Percentiles rank a stretch among this genome's conserved stretches.
phyloP scores from a whole-genome alignment of 2,113 vertebrate species.

The Xiphophorus maculatus region DNA sequence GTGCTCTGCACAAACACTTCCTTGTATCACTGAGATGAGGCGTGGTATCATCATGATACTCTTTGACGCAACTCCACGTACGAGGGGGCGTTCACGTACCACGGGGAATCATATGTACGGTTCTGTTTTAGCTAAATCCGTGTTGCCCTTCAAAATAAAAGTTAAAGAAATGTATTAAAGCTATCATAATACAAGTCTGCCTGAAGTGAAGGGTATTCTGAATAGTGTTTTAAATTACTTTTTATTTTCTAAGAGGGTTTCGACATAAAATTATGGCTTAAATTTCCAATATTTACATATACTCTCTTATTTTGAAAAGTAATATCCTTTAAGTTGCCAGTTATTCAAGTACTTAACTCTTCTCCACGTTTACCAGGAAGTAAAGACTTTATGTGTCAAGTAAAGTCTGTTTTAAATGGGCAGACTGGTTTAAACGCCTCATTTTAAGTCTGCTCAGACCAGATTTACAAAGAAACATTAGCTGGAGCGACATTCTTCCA shows the following conservation, averaged over 20 bases:
- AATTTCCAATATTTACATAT: rapidly evolving
- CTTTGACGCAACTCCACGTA: conserved; percentile 38
- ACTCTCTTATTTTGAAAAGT: conserved; percentile 56
- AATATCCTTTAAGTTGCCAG: rapidly evolving
- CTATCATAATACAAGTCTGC: rapidly evolving
- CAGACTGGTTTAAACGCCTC: conserved; percentile 10
- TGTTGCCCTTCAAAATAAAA: conserved; percentile 43
- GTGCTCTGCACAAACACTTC: conserved; percentile 36
- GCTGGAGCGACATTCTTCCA: neutral
- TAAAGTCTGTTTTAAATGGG: conserved; percentile 13
- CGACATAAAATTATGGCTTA: rapidly evolving
- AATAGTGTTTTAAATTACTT: rapidly evolving
- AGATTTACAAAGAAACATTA: neutral
- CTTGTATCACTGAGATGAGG: conserved; percentile 39
- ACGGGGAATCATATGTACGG: rapidly evolving
- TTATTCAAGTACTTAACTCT: neutral
- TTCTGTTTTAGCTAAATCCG: neutral
- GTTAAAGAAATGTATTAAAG: rapidly evolving
- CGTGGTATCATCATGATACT: conserved; percentile 9
- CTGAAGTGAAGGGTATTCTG: rapidly evolving
- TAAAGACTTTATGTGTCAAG: conserved; percentile 43
- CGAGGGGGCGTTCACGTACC: conserved; percentile 17
- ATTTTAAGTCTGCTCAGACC: neutral
- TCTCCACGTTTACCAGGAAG: conserved; percentile 71
- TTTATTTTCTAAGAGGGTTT: rapidly evolving